Base-by-base conservation (phyloP, 1,140 invertebrate species). In the Thaumatotibia leucotreta region DNA sequence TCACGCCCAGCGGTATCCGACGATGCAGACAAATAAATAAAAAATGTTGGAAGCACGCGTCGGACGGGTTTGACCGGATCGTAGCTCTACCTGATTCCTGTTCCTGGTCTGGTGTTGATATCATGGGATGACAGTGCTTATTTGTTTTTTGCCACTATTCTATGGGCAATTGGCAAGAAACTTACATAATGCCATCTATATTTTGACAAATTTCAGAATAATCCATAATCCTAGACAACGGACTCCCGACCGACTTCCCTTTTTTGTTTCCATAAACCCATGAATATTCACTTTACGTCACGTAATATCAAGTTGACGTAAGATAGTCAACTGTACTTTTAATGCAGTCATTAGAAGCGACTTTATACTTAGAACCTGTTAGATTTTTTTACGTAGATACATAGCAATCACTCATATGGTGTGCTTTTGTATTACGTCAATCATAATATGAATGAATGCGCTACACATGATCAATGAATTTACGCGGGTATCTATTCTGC, bases 41-140 rank as follows among this genome's bases (percentile, higher is more conserved):
- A 89, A 89, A 90, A 88, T 90, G 86, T 87, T 90, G 88, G 81
- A 88, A 89, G 86, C 86, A 89, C 88, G 85, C 86, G 86, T 86
- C 79, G 79, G 88, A 91, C 88, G 84, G 86, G 88, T 91, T 91
- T 88, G 82, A 91, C 88, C 86, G 86, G 86, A 91, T 88, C 80
- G 88, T 91, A 91, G 86, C 86, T 89, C 85, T 89, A 88, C 88
- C 88, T 87, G 86, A 90, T 91, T 91, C 86, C 88, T 89, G 88
- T 91, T 91, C 86, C 86, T 91, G 87, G 79, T 86, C 70, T 68
- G 76, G 77, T 79, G 75, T 82, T 83, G 71, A 82, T 82, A 83
- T 78, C 78, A 74, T 70, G 72, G 74, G 70, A 79, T 75, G 72
- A 76, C 75, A 80, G 11, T 11, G 32, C 17, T 75, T 76, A 69